Percentiles rank a stretch among this genome's conserved stretches.
phyloP scores from a whole-genome alignment of 1,140 invertebrate genomes.

The Schlechtendalia chinensis region DNA sequence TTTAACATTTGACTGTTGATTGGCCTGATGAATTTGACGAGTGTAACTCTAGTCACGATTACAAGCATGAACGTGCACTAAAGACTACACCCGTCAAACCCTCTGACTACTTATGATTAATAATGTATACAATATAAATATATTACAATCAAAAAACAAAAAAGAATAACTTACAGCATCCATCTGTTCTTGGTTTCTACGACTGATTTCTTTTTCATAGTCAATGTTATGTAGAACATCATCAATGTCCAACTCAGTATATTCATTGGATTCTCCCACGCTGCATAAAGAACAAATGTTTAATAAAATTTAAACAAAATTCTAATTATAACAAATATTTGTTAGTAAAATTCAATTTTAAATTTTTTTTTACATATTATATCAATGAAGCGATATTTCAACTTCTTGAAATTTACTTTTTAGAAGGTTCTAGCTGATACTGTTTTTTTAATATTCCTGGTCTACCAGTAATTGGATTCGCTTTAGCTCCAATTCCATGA shows the following conservation, averaged over 20 bases:
- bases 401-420: constrained; percentile 20
- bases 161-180: constrained; percentile 57
- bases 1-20: not conserved
- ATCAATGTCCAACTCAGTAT: constrained; percentile 47
- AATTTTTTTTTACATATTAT: no score
- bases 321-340: no score
- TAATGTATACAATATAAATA: not conserved
- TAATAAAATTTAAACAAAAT: no score
- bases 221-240: constrained; percentile 50
- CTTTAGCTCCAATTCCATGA: constrained; percentile 49
- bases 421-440: not conserved
- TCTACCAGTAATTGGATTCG: not conserved
- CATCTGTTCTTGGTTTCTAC: constrained; percentile 63
- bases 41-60: constrained; percentile 60
- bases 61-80: constrained; percentile 55
- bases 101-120: constrained; percentile 17
- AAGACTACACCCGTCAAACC: constrained; percentile 54
- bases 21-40: constrained; percentile 54
- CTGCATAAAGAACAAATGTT: not conserved
- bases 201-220: constrained; percentile 55
- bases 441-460: constrained; percentile 48
- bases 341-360: no score
- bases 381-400: no score
- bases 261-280: constrained; percentile 29
- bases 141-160: not conserved